phyloP scores from a whole-genome alignment of 2,797 vertebrate species.

The Nannoperca australis region DNA sequence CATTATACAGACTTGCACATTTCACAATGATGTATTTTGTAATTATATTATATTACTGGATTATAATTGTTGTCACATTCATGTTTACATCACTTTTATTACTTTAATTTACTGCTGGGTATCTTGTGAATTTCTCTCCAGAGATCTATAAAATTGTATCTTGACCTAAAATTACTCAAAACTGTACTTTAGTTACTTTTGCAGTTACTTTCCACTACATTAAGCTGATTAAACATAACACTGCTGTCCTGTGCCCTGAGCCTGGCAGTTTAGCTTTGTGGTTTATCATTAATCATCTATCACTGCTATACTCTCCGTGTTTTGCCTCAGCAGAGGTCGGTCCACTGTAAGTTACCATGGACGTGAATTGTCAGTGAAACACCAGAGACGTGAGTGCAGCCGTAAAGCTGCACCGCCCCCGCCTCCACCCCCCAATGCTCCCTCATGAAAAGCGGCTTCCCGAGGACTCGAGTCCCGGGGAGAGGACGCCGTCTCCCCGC shows the following conservation, averaged over 20 bases:
- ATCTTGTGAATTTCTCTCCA: too few relatives aligned
- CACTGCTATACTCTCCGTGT: background rate
- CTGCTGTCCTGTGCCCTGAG: background rate
- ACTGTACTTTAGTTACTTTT: too few relatives aligned
- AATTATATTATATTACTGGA: too few relatives aligned
- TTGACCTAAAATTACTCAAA: too few relatives aligned
- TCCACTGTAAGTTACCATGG: background rate
- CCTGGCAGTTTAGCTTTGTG: background rate
- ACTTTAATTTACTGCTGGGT: too few relatives aligned
- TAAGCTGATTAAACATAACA: background rate
- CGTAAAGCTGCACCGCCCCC: background rate
- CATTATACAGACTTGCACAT: too few relatives aligned
- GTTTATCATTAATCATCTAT: background rate
- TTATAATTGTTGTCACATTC: too few relatives aligned
- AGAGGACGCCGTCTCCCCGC: conserved; percentile 61
- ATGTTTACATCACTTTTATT: too few relatives aligned
- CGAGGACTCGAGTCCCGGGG: conserved; percentile 36
- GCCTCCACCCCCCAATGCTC: background rate
- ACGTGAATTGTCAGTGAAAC: conserved; percentile 9
- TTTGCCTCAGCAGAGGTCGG: conserved; percentile 11
- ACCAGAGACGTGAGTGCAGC: conserved; percentile 13
- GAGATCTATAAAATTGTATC: too few relatives aligned
- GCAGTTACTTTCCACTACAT: background rate
- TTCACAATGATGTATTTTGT: too few relatives aligned
- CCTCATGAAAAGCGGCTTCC: conserved; percentile 40